phyloP scores from a whole-genome alignment of 2,113 vertebrate genomes.

The Cinclus mexicanus region DNA sequence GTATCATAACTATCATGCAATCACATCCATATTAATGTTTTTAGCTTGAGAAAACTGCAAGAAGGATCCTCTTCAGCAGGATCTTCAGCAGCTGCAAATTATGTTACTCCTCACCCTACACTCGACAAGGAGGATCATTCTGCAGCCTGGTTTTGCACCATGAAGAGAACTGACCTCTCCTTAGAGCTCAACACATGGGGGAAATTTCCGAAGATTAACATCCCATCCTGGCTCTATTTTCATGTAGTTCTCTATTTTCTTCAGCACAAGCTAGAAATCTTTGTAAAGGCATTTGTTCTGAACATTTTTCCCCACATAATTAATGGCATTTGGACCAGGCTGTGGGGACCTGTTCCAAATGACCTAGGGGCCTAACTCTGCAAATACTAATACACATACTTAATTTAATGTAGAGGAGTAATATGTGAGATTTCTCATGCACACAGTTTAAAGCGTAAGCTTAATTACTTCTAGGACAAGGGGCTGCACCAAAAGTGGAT shows the following conservation, averaged over 20 bases:
- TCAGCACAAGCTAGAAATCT: neutral
- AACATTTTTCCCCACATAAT: neutral
- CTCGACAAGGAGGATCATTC: neutral
- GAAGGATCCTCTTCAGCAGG: neutral
- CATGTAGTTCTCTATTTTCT: neutral
- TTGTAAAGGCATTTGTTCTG: neutral
- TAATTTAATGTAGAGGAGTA: conserved; percentile 15
- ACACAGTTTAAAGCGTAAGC: neutral
- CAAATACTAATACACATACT: neutral
- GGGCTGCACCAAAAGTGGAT: neutral
- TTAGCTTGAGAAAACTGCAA: neutral
- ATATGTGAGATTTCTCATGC: neutral
- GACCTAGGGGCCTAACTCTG: neutral
- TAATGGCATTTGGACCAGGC: neutral
- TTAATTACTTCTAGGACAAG: neutral
- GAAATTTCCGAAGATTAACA: neutral
- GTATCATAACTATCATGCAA: neutral
- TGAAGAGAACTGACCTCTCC: neutral
- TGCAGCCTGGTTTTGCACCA: neutral
- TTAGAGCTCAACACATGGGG: neutral
- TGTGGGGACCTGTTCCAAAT: neutral
- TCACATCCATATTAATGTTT: neutral
- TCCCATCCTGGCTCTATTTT: neutral
- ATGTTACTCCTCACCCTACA: neutral
- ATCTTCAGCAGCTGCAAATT: neutral